Conservation (phyloP, 2,797 vertebrate species). For the Chaetophractus vellerosus region DNA sequence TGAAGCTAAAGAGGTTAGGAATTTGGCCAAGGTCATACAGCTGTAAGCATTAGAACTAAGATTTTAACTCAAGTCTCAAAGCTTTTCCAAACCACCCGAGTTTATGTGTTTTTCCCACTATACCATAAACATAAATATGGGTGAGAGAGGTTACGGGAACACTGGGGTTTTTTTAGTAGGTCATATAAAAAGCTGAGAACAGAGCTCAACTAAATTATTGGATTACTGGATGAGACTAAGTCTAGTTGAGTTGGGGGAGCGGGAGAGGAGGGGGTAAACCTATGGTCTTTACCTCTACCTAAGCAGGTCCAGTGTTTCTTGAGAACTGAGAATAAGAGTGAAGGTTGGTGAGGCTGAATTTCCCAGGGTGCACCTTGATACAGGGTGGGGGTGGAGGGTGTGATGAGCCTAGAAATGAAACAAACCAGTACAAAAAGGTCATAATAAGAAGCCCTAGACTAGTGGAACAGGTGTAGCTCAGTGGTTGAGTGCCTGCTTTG, state of each 20-base stretch:
- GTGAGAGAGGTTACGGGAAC: background rate
- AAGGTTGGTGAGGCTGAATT: background rate
- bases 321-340: background rate
- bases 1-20: constrained; percentile 17
- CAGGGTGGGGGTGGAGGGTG: background rate
- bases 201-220: background rate
- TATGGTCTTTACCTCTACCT: background rate
- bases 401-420: background rate
- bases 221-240: background rate
- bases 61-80: constrained; percentile 15
- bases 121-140: background rate
- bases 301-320: background rate
- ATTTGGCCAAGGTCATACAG: constrained; percentile 8
- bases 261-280: background rate
- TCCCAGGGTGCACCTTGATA: background rate
- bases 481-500: no score
- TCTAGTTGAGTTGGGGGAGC: no score
- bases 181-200: background rate
- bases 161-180: background rate
- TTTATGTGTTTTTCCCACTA: background rate
- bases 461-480: background rate
- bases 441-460: background rate
- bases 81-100: background rate
- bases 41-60: constrained; percentile 16
- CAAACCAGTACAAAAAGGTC: background rate